Conservation (phyloP, 1,140 invertebrate genomes). For the Drosophila nigrodunni region DNA sequence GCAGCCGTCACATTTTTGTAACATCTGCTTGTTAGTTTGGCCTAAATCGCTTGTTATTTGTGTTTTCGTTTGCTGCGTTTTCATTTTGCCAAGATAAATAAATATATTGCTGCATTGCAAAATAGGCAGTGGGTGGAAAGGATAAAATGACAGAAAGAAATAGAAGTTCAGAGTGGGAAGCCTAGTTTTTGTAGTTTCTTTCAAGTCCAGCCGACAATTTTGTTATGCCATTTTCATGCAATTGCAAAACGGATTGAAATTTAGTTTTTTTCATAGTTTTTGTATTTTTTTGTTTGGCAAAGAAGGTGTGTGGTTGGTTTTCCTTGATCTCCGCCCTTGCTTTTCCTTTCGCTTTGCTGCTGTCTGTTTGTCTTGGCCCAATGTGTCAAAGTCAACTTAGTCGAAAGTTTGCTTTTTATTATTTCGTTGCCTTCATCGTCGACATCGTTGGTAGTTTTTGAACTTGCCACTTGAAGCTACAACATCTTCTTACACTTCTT, state of each 20-base stretch:
- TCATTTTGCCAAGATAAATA: constrained; percentile 48
- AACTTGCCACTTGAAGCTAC: constrained; percentile 46
- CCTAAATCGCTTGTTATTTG: constrained; percentile 34
- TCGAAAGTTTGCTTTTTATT: constrained; percentile 79
- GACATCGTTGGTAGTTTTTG: constrained; percentile 67
- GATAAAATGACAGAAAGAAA: not conserved
- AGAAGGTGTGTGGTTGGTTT: constrained; percentile 19
- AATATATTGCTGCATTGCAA: constrained; percentile 49
- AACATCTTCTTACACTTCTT: not conserved
- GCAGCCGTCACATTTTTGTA: constrained; percentile 17
- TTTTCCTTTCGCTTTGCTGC: not conserved
- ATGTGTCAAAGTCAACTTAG: constrained; percentile 81
- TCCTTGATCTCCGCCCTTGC: not conserved
- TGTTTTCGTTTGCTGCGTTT: constrained; percentile 11
- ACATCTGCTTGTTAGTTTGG: constrained; percentile 20
- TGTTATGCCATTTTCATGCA: constrained; percentile 67
- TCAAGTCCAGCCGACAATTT: constrained; percentile 41
- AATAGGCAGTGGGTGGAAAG: not conserved
- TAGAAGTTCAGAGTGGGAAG: not conserved
- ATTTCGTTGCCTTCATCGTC: constrained; percentile 67
- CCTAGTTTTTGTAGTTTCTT: not conserved
- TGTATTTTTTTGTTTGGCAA: too few species aligned
- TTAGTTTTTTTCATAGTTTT: too few species aligned
- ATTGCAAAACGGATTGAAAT: constrained; percentile 39
- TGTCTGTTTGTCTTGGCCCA: constrained; percentile 72